Evolutionary conservation across 2,888 invertebrate genomes (phyloP), one percentile per base, ranked within the genome.

Genomic region (Sinelater perroti): DNA sequence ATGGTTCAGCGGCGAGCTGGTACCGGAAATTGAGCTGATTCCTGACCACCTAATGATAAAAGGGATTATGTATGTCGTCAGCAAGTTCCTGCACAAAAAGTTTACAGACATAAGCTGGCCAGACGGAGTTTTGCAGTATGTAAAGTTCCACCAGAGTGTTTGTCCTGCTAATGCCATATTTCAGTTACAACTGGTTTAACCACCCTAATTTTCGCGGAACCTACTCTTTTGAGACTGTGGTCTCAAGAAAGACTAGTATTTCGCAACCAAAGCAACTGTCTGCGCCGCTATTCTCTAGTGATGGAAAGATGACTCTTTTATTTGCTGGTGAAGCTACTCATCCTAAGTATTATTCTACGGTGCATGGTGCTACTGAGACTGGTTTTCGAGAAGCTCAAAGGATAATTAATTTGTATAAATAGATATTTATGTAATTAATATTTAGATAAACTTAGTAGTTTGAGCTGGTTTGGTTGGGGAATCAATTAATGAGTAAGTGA

Each of bases 1-100:
- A 0, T 91, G 90, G 89, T 79, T 89, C n/a, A 81, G 83, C 42
- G 89, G 90, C 1, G 76, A 81, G 33, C 82, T 83, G 65, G 86
- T 87, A 0, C 78, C 81, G 57, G 75, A 82, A 49, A 83, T 88
- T 77, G 91, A 91, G 74, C 73, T 73, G 1, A 70, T 87, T 30
- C 70, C 82, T 0, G 83, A 86, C 45, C 78, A 81, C 10, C 79
- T 83, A 45, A 79, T 88, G 68, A 70, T 74, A 17, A 71, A 79
- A 6, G 82, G 80, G 26, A 81, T 84, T 47, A 75, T 79, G 67
- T 75, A 79, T 63, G 67, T 85, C 7, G 70, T 89, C 31, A 74
- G 80, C 44, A 81, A 78, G 64, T 87, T 86, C 72, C 68, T 85
- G 0, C 81, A 83, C 1, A 70, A 75, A 31, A 65, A 70, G 16